Evolutionary conservation across 2,888 invertebrate genomes (phyloP), one percentile per base, ranked within the genome.

Genomic region (Noctua comes): DNA sequence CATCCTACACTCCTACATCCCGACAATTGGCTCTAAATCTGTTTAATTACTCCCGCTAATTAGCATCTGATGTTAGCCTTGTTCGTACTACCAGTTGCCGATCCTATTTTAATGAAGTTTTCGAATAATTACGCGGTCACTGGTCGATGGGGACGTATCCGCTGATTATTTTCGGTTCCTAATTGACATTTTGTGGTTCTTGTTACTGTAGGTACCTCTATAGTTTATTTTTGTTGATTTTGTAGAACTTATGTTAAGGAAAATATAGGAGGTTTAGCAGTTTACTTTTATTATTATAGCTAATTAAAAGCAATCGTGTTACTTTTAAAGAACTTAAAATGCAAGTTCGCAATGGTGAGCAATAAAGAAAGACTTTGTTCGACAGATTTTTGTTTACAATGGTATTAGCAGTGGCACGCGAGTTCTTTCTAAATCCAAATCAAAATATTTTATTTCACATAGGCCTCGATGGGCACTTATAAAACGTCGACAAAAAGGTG

Each of bases 101-200:
- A 87, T 88, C 66, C 71, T 36, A 77, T 87, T 85, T 87, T 80
- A 88, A 87, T 88, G 68, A 79, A 77, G 82, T 88, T 85, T 87
- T 77, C 80, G 51, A 54, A 76, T 86, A 76, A 79, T 80, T 73
- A 80, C 66, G 70, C 57, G 80, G 72, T 69, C 59, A 62, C 51
- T 36, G 73, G 31, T 40, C 48, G 57, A 48, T 27, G 21, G 64
- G 31, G 36, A 59, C 62, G 18, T n/a, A 43, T 48, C n/a, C 48
- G 68, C 27, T 79, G 66, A 86, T 84, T 84, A 59, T 86, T 83
- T 71, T 46, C n/a, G 65, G 70, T 79, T 73, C 51, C 24, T 68
- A 68, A 73, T 79, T 79, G 65, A 70, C 10, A 48, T 84, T 65
- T 48, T 5, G 31, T 27, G 68, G 57, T 83, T 27, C 6, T 31